Evolutionary conservation across 2,113 vertebrate species (phyloP), one percentile per base, ranked within the genome.

Genomic region (Thryonomys swinderianus): DNA sequence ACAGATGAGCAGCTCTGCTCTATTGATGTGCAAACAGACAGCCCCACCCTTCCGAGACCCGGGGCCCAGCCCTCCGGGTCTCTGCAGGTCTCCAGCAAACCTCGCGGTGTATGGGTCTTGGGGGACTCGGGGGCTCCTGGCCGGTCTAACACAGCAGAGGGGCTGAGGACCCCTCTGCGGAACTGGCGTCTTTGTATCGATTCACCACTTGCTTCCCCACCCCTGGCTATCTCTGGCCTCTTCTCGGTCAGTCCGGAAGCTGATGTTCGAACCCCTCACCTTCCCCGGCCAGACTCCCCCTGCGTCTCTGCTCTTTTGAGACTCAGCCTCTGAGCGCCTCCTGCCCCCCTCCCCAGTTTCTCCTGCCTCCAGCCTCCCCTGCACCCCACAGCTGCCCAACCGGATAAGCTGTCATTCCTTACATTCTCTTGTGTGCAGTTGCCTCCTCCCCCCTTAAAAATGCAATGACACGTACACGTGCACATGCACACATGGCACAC

Each of bases 41-140:
- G 45, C 11, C 5, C 61, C 23, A 37, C 20, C 34, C 66, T 85
- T 37, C 30, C 0, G 42, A 62, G 66, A 37, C 57, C 42, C 18
- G 7, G 23, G n/a, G 18, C 25, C 45, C 27, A 21, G 30, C 59
- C 0, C 1, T 3, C 37, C 13, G 23, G 23, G 3, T 7, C 4
- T 40, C 30, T 3, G 55, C 61, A 16, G 13, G 16, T n/a, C 40
- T 74, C 85, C 48, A 48, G 51, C 32, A 87, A 53, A 42, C 37
- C 62, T 66, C 55, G 74, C 34, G n/a, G 18, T 71, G 78, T 66
- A 51, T 30, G 55, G 21, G 27, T 18, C 66, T 21, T 4, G 25
- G 27, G 71, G n/a, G 85, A 51, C 25, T 55, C 25, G 18, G 30
- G 48, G 40, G 53, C 14, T 61, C 16, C 34, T 53, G 27, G 13